Percentiles rank a stretch among this genome's conserved stretches.
phyloP scores from a whole-genome alignment of 92 coral and sea anemone species.

The Phymanthus crucifer region DNA sequence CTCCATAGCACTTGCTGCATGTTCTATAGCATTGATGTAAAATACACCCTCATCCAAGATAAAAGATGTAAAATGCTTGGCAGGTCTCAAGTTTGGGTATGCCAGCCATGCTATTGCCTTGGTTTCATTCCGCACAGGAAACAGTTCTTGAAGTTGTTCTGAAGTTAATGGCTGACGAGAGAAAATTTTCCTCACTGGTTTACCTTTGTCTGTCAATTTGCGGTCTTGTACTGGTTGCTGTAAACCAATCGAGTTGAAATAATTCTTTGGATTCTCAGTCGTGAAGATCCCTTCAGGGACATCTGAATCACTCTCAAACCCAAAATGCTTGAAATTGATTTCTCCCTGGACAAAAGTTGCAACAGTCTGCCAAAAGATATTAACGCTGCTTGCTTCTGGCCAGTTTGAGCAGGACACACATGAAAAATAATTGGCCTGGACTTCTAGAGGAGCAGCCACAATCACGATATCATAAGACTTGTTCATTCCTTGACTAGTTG shows the following conservation, averaged over 20 bases:
- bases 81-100: constrained; percentile 85
- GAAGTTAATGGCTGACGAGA: constrained; percentile 66
- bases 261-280: constrained; percentile 76
- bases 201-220: constrained; percentile 26
- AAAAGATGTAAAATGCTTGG: constrained; percentile 78
- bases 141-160: constrained; percentile 56
- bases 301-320: constrained; percentile 36
- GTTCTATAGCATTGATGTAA: constrained; percentile 90
- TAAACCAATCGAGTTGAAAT: constrained; percentile 77
- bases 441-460: constrained; percentile 81
- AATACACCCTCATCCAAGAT: constrained; percentile 92
- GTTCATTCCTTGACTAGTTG: constrained; percentile 39
- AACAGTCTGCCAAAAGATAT: constrained; percentile 84
- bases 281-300: constrained; percentile 74
- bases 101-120: constrained; percentile 73
- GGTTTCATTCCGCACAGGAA: constrained; percentile 43
- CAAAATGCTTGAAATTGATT: constrained; percentile 69
- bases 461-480: constrained; percentile 80
- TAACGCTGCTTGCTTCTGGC: constrained; percentile 65
- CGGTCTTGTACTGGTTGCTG: constrained; percentile 68
- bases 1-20: constrained; percentile 98
- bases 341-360: constrained; percentile 78
- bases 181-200: constrained; percentile 73
- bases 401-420: constrained; percentile 79
- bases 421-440: constrained; percentile 51